Percentiles rank a stretch among this genome's conserved stretches.
Conservation (phyloP, 2,113 vertebrate genomes). For the Silurus meridionalis region DNA sequence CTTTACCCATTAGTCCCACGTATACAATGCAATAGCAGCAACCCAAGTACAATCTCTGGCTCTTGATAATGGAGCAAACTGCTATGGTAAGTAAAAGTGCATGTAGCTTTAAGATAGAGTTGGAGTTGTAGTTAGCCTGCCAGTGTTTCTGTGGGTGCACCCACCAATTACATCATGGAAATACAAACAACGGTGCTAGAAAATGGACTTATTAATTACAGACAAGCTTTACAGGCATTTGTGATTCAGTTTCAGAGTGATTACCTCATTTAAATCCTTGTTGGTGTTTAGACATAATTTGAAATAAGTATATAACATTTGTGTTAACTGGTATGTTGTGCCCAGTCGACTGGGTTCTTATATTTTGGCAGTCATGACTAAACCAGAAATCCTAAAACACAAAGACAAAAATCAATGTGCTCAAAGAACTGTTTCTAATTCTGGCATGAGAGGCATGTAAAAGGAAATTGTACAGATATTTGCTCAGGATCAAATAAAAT, state of each 20-base stretch:
- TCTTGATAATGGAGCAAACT: not conserved
- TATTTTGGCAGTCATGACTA: not conserved
- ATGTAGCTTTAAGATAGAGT: not conserved
- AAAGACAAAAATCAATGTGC: not conserved
- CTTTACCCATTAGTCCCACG: not conserved
- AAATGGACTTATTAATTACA: not conserved
- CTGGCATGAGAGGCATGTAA: not conserved
- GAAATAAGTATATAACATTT: not conserved
- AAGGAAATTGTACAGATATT: not conserved
- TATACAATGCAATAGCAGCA: not conserved
- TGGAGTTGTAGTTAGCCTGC: not conserved
- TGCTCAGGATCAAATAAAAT: not conserved
- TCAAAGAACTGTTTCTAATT: not conserved
- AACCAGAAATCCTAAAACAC: not conserved
- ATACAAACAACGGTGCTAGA: not conserved
- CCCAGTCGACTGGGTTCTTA: not conserved
- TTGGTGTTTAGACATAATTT: not conserved
- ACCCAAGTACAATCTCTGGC: not conserved
- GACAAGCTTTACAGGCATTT: not conserved
- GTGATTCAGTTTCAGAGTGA: not conserved
- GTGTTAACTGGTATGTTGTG: too few species aligned
- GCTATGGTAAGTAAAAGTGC: not conserved
- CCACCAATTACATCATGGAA: not conserved
- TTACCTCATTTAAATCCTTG: not conserved
- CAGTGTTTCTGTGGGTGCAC: not conserved